These are phyloP conservation scores for Nemapogon koenigi DNA, from an alignment of 2,888 invertebrate species.

Conservation along the genomic window DNA sequence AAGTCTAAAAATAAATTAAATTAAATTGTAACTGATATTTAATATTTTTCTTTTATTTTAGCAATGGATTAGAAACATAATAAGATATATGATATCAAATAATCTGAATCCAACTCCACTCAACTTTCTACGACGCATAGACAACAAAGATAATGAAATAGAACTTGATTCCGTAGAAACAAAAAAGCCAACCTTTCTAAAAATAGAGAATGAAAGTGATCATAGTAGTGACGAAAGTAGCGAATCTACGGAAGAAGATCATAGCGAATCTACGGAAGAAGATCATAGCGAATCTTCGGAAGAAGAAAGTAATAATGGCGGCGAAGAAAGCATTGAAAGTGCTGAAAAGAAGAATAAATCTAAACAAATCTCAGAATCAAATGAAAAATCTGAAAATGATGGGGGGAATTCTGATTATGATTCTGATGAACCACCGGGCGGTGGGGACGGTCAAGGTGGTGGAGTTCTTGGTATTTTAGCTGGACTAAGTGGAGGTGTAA, in stretches of 20 bases:
- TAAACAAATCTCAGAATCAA: conserved; percentile 5
- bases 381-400: conserved; percentile 25
- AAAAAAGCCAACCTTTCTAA: too few relatives aligned
- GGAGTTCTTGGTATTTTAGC: conserved; percentile 50
- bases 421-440: conserved; percentile 36
- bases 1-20: too few relatives aligned
- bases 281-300: conserved; percentile 9
- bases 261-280: conserved; percentile 10
- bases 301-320: conserved; percentile 17
- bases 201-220: conserved; percentile 24
- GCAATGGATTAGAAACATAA: conserved; percentile 16
- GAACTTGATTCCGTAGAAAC: too few relatives aligned
- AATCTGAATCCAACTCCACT: conserved; percentile 27
- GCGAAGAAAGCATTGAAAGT: conserved; percentile 16
- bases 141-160: conserved; percentile 16
- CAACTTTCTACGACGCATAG: conserved; percentile 16
- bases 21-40: too few relatives aligned
- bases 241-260: too few relatives aligned
- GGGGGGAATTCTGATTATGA: conserved; percentile 30
- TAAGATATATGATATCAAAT: conserved; percentile 16
- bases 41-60: too few relatives aligned
- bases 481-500: conserved; percentile 52
- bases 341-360: conserved; percentile 12
- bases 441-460: conserved; percentile 52
- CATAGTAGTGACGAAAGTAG: conserved; percentile 16